These are phyloP conservation scores for Hypocryptadius cinnamomeus DNA, from an alignment of 2,113 vertebrate genomes.

Conservation along the genomic window DNA sequence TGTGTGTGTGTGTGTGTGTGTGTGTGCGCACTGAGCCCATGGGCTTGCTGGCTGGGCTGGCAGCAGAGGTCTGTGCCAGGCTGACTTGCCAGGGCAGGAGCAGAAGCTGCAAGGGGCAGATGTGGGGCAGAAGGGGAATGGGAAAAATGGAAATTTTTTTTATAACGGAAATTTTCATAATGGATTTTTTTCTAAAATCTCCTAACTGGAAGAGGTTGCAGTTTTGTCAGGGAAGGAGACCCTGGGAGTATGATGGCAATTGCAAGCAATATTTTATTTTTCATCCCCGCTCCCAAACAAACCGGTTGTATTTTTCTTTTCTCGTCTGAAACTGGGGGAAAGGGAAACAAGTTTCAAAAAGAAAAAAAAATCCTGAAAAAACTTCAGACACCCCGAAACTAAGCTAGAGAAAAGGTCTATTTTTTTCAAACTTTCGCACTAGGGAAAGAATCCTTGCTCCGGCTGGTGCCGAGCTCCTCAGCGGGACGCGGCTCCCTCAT, in stretches of 20 bases:
- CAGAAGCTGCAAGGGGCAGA: neutral
- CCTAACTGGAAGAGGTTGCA: neutral
- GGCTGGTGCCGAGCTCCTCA: neutral
- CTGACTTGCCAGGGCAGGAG: neutral
- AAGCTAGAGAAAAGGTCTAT: neutral
- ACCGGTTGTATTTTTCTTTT: neutral
- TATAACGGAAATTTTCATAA: neutral
- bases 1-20: neutral
- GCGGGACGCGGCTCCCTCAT: neutral
- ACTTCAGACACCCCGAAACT: neutral
- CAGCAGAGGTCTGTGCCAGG: neutral
- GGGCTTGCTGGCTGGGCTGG: neutral
- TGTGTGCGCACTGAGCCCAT: fast-evolving
- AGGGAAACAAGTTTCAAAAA: neutral
- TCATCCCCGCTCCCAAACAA: neutral
- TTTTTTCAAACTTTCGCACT: neutral
- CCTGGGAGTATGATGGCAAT: neutral
- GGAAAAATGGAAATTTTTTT: neutral
- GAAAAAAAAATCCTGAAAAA: neutral
- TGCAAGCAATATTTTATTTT: neutral
- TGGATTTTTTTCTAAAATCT: neutral
- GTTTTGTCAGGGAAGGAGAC: neutral
- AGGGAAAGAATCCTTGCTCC: neutral
- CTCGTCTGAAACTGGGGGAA: neutral
- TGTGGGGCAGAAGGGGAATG: neutral